Evolutionary conservation across 2,888 invertebrate genomes (phyloP).

Genomic region (Dorcus parallelipipedus): DNA sequence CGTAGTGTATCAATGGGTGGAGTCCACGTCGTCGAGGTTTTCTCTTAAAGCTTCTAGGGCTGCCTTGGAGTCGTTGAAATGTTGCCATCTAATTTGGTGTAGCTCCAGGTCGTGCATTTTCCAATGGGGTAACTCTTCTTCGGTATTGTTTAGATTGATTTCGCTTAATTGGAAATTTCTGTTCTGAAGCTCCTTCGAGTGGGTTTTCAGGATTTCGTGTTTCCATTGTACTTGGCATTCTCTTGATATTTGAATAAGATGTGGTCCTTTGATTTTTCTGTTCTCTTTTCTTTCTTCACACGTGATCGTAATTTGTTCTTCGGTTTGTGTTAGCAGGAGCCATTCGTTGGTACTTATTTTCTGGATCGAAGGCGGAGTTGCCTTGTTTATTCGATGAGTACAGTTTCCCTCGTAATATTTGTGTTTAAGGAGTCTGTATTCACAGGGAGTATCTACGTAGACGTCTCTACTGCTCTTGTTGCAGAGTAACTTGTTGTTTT

Average conservation of each 20-base stretch:
- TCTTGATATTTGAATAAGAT: background rate
- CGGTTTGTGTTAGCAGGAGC: background rate
- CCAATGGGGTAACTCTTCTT: too few relatives aligned
- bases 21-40: too few relatives aligned
- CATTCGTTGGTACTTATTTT: background rate
- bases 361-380: background rate
- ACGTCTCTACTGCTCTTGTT: background rate
- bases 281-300: background rate
- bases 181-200: too few relatives aligned
- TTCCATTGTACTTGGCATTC: background rate
- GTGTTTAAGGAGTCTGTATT: background rate
- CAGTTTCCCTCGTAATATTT: background rate
- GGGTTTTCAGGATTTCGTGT: too few relatives aligned
- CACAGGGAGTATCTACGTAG: background rate
- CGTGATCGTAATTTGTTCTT: background rate
- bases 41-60: too few relatives aligned
- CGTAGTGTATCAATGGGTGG: too few relatives aligned
- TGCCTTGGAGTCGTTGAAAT: too few relatives aligned
- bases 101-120: too few relatives aligned
- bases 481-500: background rate
- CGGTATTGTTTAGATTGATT: too few relatives aligned
- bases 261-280: background rate
- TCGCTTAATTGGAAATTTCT: too few relatives aligned
- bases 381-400: background rate
- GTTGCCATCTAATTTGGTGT: too few relatives aligned